Evolutionary conservation across 2,113 vertebrate genomes (phyloP).

Genomic region (Oxygymnocypris stewartii): DNA sequence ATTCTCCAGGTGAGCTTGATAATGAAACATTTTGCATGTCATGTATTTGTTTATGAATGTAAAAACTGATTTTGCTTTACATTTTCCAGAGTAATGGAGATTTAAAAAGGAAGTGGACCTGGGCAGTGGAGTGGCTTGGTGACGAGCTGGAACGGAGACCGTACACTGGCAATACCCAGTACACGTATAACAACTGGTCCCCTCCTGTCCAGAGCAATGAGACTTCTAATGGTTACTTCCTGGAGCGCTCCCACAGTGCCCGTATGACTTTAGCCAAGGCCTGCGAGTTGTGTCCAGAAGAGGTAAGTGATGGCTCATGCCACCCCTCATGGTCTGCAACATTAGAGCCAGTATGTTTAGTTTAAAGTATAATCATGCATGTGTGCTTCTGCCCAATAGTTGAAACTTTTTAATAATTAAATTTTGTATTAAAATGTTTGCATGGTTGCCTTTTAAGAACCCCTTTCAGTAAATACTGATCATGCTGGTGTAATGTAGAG

Average conservation of each 20-base stretch:
- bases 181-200: slow-evolving; percentile 99
- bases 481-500: background rate
- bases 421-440: background rate
- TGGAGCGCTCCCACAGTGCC: slow-evolving; percentile 98
- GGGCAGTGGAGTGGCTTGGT: slow-evolving; percentile 98
- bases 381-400: slow-evolving; percentile 14
- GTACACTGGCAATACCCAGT: slow-evolving; percentile 95
- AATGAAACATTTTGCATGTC: background rate
- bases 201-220: slow-evolving; percentile 99
- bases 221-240: slow-evolving; percentile 98
- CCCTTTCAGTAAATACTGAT: background rate
- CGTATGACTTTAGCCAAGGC: slow-evolving; percentile 99
- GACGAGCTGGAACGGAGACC: slow-evolving; percentile 96
- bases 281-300: slow-evolving; percentile 98
- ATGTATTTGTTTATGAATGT: background rate
- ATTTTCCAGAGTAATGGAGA: slow-evolving; percentile 91
- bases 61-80: slow-evolving; percentile 17
- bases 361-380: background rate
- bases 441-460: background rate
- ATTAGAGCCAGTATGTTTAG: background rate
- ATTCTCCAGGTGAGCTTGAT: slow-evolving; percentile 86
- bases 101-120: slow-evolving; percentile 99
- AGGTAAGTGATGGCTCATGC: slow-evolving; percentile 84
- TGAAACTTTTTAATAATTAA: background rate
- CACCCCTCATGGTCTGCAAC: background rate